Evolutionary conservation across 2,797 vertebrate genomes (phyloP), one percentile per base, ranked within the genome.

Genomic region (Meda fulgida): DNA sequence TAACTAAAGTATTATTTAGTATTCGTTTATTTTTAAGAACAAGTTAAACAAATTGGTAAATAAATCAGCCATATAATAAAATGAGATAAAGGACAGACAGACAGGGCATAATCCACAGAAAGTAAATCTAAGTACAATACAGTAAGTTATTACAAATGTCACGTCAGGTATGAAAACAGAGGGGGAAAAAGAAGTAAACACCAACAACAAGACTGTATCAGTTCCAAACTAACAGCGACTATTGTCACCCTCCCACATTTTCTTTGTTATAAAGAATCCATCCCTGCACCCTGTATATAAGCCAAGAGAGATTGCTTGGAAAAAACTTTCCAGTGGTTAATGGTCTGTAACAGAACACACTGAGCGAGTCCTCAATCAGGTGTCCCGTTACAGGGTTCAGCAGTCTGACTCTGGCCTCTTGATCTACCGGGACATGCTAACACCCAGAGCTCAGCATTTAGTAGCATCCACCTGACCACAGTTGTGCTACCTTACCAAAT

Each of bases 321-420:
- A 88, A 85, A 79, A 78, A 76, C 29, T 40, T 73, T 88, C 84
- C 78, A 88, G 79, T 85, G 84, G 69, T 86, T 87, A 88, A 84
- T 87, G 78, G 80, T 48, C 69, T 81, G 76, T 60, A 77, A 84
- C 78, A 46, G 38, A 87, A 73, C 78, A 81, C 80, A 80, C 51
- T 46, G 72, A 31, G 80, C 70, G 46, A 77, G 11, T 65, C 70
- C 73, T 78, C 78, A 34, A 87, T 67, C 71, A 85, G 88, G 81
- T 78, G 67, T 89, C 69, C 34, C 8, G 83, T 89, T 89, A 84
- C 88, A 72, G 72, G 71, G 73, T 63, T 48, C 58, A 75, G 86
- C 82, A 83, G 78, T 66, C 53, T n/a, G 14, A 43, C 8, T 66
- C 53, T n/a, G 10, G 48, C 7, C 66, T 72, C 77, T 29, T 26